These are phyloP conservation scores for Muraenolepis orangiensis DNA, from an alignment of 2,797 vertebrate genomes.

Conservation along the genomic window DNA sequence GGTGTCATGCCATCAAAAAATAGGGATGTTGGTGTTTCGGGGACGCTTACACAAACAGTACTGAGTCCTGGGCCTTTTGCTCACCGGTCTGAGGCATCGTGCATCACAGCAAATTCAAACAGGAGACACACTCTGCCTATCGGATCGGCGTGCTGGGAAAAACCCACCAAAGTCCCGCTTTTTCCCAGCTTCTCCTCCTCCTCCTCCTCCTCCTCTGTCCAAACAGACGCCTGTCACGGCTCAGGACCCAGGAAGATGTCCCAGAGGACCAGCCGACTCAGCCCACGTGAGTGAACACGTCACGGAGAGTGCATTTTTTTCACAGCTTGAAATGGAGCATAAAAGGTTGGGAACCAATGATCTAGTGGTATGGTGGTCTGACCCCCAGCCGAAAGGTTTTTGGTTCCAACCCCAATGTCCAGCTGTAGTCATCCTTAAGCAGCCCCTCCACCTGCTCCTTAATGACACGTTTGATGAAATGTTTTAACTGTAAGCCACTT, in stretches of 20 bases:
- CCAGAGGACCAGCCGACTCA: constrained; percentile 85
- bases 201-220: constrained; percentile 69
- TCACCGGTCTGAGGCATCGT: background rate
- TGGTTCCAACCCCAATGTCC: background rate
- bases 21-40: too few species aligned
- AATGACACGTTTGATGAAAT: background rate
- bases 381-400: background rate
- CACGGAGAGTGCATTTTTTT: background rate
- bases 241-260: constrained; percentile 82
- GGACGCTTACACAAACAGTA: too few species aligned
- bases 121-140: constrained; percentile 41
- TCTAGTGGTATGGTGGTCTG: background rate
- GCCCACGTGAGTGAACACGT: constrained; percentile 76
- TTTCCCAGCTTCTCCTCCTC: constrained; percentile 69
- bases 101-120: constrained; percentile 3
- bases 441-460: background rate
- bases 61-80: too few species aligned
- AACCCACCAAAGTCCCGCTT: too few species aligned
- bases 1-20: too few species aligned
- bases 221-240: constrained; percentile 77
- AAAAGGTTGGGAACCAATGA: too few species aligned
- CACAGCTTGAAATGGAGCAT: too few species aligned
- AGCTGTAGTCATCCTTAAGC: background rate
- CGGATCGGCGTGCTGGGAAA: constrained; percentile 67
- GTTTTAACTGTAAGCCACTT: background rate